Percentiles rank a stretch among this genome's conserved stretches.
These are phyloP conservation scores for Sitta carolinensis DNA, from an alignment of 2,797 vertebrate species.

Conservation along the genomic window DNA sequence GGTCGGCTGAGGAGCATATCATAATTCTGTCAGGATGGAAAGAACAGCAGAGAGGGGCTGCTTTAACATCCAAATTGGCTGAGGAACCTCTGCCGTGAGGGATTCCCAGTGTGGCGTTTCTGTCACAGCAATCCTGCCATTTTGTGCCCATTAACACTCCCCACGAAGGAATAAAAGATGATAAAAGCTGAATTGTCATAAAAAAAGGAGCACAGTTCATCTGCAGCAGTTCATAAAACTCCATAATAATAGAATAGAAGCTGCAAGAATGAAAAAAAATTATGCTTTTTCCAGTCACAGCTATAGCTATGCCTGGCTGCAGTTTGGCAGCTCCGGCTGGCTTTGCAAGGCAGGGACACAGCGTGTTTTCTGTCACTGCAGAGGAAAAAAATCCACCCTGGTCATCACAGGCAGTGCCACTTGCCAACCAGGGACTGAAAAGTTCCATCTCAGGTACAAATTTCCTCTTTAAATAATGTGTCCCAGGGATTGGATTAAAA, in stretches of 20 bases:
- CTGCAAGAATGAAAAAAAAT: background rate
- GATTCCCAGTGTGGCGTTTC: background rate
- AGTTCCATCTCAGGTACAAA: background rate
- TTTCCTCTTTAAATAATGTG: background rate
- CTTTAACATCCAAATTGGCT: background rate
- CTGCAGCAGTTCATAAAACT: background rate
- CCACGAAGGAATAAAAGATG: background rate
- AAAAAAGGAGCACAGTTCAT: background rate
- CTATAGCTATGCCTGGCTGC: background rate
- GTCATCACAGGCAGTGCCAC: background rate
- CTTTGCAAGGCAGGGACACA: background rate
- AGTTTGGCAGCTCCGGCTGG: background rate
- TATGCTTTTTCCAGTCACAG: accelerated
- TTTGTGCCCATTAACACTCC: background rate
- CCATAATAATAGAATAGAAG: background rate
- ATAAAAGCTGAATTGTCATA: background rate
- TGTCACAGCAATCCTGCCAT: background rate
- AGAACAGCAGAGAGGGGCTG: background rate
- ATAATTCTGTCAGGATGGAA: background rate
- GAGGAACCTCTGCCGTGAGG: background rate
- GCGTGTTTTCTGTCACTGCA: background rate
- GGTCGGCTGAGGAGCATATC: background rate
- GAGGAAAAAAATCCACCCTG: background rate
- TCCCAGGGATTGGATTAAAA: background rate
- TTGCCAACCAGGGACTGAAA: background rate